Percentiles rank a stretch among this genome's conserved stretches.
Conservation (phyloP, 2,113 vertebrate genomes). For the Microcebus jonahi region DNA sequence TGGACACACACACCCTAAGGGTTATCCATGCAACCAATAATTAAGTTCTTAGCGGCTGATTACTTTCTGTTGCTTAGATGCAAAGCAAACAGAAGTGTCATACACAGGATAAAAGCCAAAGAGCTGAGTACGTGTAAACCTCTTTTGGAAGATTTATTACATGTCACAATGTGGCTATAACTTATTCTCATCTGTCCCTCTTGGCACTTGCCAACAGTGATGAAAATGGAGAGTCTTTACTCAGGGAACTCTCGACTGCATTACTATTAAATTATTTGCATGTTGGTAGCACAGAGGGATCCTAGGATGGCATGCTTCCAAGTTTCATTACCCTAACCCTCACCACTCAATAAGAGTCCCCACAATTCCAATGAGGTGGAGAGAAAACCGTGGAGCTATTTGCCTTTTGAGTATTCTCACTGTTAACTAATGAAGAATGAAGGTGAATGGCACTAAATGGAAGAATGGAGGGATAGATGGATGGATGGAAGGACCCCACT, state of each 20-base stretch:
- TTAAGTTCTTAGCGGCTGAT: conserved; percentile 76
- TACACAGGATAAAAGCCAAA: conserved; percentile 76
- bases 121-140: conserved; percentile 72
- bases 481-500: neutral
- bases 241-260: conserved; percentile 71
- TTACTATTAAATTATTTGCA: conserved; percentile 79
- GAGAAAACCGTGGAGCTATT: neutral
- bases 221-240: conserved; percentile 78
- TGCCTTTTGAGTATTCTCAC: conserved; percentile 27
- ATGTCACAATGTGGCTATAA: conserved; percentile 76
- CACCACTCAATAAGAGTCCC: conserved; percentile 54
- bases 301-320: conserved; percentile 62
- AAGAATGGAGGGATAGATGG: neutral
- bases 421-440: neutral
- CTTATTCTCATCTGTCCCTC: conserved; percentile 81
- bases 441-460: neutral
- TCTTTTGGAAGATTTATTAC: conserved; percentile 79
- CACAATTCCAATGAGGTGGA: conserved; percentile 31
- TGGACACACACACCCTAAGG: conserved; percentile 73
- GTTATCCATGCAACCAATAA: conserved; percentile 74
- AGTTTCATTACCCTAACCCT: conserved; percentile 67
- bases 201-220: conserved; percentile 78
- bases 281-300: conserved; percentile 69
- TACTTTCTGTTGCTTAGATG: conserved; percentile 79
- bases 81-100: conserved; percentile 78